Conservation (phyloP, 2,113 vertebrate species). For the Leucosticte australis region DNA sequence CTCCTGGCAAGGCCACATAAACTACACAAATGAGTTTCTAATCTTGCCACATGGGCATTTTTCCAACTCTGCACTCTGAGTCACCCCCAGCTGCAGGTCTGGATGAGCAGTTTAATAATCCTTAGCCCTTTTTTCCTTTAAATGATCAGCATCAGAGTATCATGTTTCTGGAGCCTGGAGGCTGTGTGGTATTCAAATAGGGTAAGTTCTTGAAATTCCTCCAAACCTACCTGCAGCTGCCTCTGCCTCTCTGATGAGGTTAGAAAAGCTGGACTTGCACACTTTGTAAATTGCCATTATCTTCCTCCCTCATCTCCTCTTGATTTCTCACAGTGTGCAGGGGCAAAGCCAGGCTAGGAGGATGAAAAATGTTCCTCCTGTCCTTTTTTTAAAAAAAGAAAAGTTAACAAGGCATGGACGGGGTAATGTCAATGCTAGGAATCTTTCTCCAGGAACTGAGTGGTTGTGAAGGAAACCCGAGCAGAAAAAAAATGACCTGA, state of each 20-base stretch:
- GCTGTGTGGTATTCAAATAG: conserved; percentile 75
- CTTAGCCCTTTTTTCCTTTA: conserved; percentile 53
- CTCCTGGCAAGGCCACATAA: conserved; percentile 79
- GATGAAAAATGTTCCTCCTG: not conserved
- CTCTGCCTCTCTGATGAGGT: conserved; percentile 36
- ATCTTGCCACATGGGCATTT: conserved; percentile 70
- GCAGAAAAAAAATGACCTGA: conserved; percentile 31
- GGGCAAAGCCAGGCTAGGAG: not conserved
- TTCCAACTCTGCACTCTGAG: conserved; percentile 69
- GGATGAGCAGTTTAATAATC: conserved; percentile 77
- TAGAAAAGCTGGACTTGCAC: not conserved
- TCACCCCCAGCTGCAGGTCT: conserved; percentile 80
- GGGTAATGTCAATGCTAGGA: conserved; percentile 48
- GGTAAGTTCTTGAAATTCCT: conserved; percentile 72
- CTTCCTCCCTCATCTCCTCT: not conserved
- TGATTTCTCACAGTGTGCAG: not conserved
- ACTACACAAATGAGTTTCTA: conserved; percentile 72
- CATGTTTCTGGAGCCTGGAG: conserved; percentile 77
- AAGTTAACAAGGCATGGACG: conserved; percentile 29
- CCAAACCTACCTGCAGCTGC: conserved; percentile 75
- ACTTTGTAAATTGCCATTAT: not conserved
- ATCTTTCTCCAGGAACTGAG: conserved; percentile 64
- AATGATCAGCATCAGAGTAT: conserved; percentile 73
- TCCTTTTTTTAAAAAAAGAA: not conserved
- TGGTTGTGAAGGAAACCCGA: conserved; percentile 69